Conservation (phyloP, 2,113 vertebrate species). For the Propithecus coquereli region DNA sequence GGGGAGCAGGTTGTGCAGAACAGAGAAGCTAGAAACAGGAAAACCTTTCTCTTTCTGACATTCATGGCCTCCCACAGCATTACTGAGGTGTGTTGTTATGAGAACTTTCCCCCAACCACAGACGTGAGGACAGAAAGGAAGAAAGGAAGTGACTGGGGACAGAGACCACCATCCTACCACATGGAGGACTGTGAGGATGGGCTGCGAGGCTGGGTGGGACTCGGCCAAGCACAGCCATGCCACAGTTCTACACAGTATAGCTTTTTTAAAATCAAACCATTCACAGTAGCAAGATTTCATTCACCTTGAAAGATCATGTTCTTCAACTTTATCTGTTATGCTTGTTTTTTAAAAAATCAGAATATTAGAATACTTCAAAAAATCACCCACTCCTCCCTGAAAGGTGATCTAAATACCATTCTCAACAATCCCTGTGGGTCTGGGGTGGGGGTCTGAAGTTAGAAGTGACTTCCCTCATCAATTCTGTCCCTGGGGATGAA, state of each 20-base stretch:
- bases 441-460: background rate
- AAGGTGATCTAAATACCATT: constrained; percentile 24
- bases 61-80: background rate
- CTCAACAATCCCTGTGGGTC: background rate
- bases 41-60: background rate
- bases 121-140: background rate
- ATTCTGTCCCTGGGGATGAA: background rate
- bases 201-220: too few relatives aligned
- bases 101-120: background rate
- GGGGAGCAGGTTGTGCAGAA: background rate
- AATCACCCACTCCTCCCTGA: background rate
- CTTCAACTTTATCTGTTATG: background rate
- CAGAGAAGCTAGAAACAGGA: background rate
- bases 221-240: background rate
- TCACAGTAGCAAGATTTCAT: background rate
- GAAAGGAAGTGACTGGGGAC: background rate
- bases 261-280: background rate
- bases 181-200: background rate
- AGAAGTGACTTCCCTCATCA: constrained; percentile 19
- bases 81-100: background rate
- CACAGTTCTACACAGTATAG: background rate
- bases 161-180: background rate
- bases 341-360: background rate
- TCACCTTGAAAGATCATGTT: background rate
- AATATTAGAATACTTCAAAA: constrained; percentile 17